Evolutionary conservation across 53 echinoderm and acorn worm genomes (phyloP), one percentile per base, ranked within the genome.

Genomic region (Echinometra lucunter): DNA sequence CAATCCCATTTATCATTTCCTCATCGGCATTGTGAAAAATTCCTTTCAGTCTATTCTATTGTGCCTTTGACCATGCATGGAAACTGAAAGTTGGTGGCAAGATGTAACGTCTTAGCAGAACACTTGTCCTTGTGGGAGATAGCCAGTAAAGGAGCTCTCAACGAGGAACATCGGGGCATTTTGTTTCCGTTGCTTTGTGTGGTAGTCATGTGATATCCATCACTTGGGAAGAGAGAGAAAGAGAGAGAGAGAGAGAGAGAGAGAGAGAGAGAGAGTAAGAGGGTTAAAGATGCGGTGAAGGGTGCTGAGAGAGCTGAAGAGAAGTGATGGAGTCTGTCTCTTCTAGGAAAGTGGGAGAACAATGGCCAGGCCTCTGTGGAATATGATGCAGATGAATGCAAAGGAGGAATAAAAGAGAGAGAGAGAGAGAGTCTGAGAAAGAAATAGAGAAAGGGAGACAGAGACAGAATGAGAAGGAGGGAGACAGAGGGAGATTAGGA

Each of bases 101-200:
- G 49, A n/a, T 42, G 19, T 75, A 18, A 78, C 42, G 78, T 16
- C 21, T 78, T 18, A 18, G 3, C 44, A 53, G 49, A 49, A 53
- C 49, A 85, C 85, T 83, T 83, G 85, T 83, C 85, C 85, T 47
- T 49, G 9, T 85, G 28, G n/a, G 49, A 85, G 49, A 85, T 85
- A 28, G 85, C n/a, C 23, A 19, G 30, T 85, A 85, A n/a, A 85
- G 85, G 49, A 49, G 28, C 85, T 45, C 85, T 85, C 85, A 49
- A 16, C 37, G 85, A 13, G n/a, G 85, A 49, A 85, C 49, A 85
- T 85, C 49, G 5, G 1, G 53, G 85, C 85, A 85, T 85, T 85
- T 85, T 25, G 85, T 85, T 85, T 85, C 85, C 85, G 49, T 85
- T 85, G 12, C 85, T 85, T 85, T 85, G 85, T 85, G 85, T 28